phyloP scores from a whole-genome alignment of 2,888 invertebrate genomes.

The Meghimatium bilineatum region DNA sequence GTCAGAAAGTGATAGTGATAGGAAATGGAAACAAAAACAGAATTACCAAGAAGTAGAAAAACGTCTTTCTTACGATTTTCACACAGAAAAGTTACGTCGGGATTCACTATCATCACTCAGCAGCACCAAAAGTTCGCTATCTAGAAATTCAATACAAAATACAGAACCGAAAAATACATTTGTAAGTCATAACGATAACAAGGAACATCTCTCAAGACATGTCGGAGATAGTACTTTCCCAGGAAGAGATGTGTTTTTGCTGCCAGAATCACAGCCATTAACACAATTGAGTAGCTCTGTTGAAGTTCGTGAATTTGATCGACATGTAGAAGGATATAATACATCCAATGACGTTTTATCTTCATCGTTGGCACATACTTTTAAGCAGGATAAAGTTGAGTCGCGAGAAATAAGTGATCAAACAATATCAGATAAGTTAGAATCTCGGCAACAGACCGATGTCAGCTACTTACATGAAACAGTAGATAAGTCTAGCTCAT shows the following conservation, averaged over 20 bases:
- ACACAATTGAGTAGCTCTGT: not conserved
- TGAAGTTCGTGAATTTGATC: not conserved
- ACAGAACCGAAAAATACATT: no score
- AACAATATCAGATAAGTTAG: not conserved
- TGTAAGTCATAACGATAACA: not conserved
- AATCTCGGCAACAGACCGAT: not conserved
- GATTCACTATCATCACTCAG: not conserved
- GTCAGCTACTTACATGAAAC: not conserved
- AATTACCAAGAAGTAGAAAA: not conserved
- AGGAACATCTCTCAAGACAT: no score
- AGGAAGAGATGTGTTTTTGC: not conserved
- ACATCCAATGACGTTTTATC: not conserved
- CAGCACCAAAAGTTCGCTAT: slow-evolving; percentile 5
- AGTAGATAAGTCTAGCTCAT: not conserved
- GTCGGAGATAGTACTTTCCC: not conserved
- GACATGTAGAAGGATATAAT: not conserved
- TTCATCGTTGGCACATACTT: not conserved
- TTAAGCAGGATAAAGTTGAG: not conserved
- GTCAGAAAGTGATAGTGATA: not conserved
- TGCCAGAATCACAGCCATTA: not conserved
- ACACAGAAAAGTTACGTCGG: not conserved
- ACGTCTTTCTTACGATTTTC: not conserved
- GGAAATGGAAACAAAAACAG: no score
- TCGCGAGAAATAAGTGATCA: not conserved
- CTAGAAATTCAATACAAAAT: not conserved